Percentiles rank a stretch among this genome's conserved stretches.
Evolutionary conservation across 2,888 invertebrate species (phyloP).

Genomic region (Drosophila helvetica): DNA sequence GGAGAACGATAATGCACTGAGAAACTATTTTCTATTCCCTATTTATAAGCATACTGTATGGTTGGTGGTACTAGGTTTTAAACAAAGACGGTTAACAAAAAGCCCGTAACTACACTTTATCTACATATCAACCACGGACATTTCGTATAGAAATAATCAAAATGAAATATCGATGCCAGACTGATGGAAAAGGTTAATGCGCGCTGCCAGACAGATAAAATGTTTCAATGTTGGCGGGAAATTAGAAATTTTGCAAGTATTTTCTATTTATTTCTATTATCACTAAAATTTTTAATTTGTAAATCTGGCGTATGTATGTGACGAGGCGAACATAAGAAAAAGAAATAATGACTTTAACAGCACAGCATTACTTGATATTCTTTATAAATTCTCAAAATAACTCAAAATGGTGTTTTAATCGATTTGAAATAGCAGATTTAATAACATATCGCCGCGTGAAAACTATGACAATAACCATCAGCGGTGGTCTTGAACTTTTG

Average conservation of each 20-base stretch:
- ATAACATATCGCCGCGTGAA: constrained; percentile 39
- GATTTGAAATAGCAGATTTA: constrained; percentile 43
- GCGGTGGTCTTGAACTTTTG: constrained; percentile 61
- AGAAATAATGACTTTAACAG: not conserved
- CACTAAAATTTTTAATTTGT: not conserved
- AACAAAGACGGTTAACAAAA: too few species aligned
- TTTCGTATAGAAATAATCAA: too few species aligned
- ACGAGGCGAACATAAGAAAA: not conserved
- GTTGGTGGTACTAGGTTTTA: too few species aligned
- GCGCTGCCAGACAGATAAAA: not conserved
- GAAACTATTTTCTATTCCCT: too few species aligned
- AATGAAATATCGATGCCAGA: not conserved
- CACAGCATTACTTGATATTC: not conserved
- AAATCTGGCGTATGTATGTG: not conserved
- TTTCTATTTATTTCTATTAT: not conserved
- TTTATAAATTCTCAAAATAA: not conserved
- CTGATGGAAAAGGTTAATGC: not conserved
- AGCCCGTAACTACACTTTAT: too few species aligned
- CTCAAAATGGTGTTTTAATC: constrained; percentile 23
- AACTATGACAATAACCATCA: constrained; percentile 69
- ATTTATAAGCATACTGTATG: too few species aligned
- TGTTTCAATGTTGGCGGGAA: not conserved
- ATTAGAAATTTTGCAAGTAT: not conserved
- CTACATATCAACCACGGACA: too few species aligned
- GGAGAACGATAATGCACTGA: too few species aligned